Evolutionary conservation across 1,140 invertebrate species (phyloP), one percentile per base, ranked within the genome.

Genomic region (Rhizoglyphus robini): DNA sequence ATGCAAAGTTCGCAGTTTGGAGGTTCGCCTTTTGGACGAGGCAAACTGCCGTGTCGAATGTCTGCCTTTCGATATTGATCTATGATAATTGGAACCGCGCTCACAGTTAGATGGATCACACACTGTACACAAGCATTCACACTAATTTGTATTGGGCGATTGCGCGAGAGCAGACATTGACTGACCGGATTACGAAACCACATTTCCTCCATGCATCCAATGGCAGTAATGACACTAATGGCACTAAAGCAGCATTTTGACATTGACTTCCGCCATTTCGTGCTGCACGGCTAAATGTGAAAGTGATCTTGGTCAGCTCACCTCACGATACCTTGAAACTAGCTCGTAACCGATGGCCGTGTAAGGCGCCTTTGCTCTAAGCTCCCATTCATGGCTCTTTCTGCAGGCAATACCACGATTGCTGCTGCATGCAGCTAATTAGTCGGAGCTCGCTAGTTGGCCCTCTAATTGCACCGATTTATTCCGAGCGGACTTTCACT

Each of bases 251-350:
- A 54, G 23, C 51, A 5, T 59, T 60, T 41, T 60, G 58, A 60
- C 58, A 60, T 60, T 60, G 58, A 60, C 58, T 60, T 60, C 58
- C 58, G 58, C 58, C 29, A 32, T 34, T 54, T 54, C 51, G 51
- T 54, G 51, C 51, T 54, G 20, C 51, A 54, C 51, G 23, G 51
- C 51, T 54, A 54, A 54, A 54, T 54, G 51, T 54, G 51, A 54
- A 54, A 54, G 51, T 54, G 51, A 54, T 54, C 51, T 54, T 54
- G 15, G 58, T 60, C 3, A 29, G 58, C 27, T 54, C 51, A 54
- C 51, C 51, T 54, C 51, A 23, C 23, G 51, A 54, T 23, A 54
- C 51, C 51, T 54, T 54, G 51, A 54, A 54, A 54, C 31, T 8
- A 54, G 51, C 51, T 54, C 20, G 51, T 54, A 54, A 54, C 51